Evolutionary conservation across 92 coral and sea anemone genomes (phyloP).

Genomic region (Porites rus): DNA sequence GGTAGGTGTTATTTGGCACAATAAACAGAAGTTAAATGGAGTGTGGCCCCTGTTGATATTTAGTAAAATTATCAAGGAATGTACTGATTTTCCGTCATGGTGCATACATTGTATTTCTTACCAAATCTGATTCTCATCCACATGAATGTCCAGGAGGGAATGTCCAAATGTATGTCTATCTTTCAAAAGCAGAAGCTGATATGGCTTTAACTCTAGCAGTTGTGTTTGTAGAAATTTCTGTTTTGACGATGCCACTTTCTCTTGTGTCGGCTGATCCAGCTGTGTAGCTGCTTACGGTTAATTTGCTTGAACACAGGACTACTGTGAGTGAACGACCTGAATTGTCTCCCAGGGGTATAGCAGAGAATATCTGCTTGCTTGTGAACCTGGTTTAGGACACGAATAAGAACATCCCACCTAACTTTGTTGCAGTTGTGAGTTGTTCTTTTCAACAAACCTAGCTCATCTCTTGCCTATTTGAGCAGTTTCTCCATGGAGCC

Average conservation of each 20-base stretch:
- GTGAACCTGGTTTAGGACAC: constrained; percentile 57
- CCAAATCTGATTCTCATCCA: too few relatives aligned
- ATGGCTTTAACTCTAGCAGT: background rate
- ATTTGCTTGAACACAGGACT: constrained; percentile 3
- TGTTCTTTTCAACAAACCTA: constrained; percentile 17
- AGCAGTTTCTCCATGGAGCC: constrained; percentile 64
- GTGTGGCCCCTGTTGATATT: too few relatives aligned
- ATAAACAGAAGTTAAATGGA: too few relatives aligned
- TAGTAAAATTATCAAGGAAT: too few relatives aligned
- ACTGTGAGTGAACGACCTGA: constrained; percentile 21
- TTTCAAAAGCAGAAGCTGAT: background rate
- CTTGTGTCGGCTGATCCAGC: constrained; percentile 48
- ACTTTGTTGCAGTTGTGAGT: constrained; percentile 60
- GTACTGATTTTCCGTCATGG: too few relatives aligned
- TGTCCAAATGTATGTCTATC: background rate
- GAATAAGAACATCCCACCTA: constrained; percentile 18
- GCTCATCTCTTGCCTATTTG: constrained; percentile 47
- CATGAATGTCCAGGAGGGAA: too few relatives aligned
- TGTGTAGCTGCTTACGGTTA: constrained; percentile 25
- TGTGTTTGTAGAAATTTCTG: constrained; percentile 23
- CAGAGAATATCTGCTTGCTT: constrained; percentile 34
- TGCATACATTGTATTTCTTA: too few relatives aligned
- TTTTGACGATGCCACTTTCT: constrained; percentile 51
- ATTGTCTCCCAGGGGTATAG: constrained; percentile 48
- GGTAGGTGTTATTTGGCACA: too few relatives aligned